These are phyloP conservation scores for Seriola aureovittata DNA, from an alignment of 2,113 vertebrate genomes.

Conservation along the genomic window DNA sequence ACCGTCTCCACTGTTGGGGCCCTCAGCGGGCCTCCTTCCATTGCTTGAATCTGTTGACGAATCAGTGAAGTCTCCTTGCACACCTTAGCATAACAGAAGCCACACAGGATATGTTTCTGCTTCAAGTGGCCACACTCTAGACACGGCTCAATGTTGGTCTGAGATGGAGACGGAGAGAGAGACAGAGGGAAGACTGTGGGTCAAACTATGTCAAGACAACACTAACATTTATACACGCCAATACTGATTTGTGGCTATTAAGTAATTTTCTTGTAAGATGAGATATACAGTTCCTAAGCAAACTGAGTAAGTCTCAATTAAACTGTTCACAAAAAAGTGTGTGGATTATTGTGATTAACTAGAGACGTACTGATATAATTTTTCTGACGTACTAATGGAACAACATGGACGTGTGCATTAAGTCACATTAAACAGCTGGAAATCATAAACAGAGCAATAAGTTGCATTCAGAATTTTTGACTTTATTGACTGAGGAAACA, in stretches of 20 bases:
- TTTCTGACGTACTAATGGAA: background rate
- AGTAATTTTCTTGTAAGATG: background rate
- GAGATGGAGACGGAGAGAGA: conserved; percentile 38
- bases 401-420: background rate
- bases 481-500: too few species aligned
- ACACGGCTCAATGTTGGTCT: conserved; percentile 94
- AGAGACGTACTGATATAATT: background rate
- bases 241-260: background rate
- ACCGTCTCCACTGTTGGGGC: conserved; percentile 88
- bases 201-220: background rate
- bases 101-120: conserved; percentile 93
- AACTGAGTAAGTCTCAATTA: background rate
- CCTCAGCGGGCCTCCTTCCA: conserved; percentile 89
- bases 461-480: too few species aligned
- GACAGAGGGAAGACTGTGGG: background rate
- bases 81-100: conserved; percentile 92
- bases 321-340: too few species aligned
- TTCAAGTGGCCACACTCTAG: conserved; percentile 94
- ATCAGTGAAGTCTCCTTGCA: conserved; percentile 88
- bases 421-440: background rate
- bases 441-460: too few species aligned
- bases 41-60: conserved; percentile 85
- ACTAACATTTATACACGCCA: background rate
- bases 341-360: background rate
- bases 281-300: background rate